Percentiles rank a stretch among this genome's conserved stretches.
These are phyloP conservation scores for Mormyrus iriodes DNA, from an alignment of 2,113 vertebrate species.

Conservation along the genomic window DNA sequence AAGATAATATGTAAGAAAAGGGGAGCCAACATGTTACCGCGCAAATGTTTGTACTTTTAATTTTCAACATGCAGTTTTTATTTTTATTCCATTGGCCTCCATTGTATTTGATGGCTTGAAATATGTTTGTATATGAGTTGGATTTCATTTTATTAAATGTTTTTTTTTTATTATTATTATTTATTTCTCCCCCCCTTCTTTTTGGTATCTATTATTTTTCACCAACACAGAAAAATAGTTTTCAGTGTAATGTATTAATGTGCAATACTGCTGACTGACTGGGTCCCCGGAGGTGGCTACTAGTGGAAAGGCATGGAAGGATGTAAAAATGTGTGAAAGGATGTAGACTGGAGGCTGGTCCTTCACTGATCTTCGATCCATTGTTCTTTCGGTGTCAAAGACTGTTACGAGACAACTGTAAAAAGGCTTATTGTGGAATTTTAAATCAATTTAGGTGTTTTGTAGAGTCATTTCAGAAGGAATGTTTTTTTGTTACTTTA, in stretches of 20 bases:
- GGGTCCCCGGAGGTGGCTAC: conserved; percentile 65
- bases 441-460: conserved; percentile 60
- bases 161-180: conserved; percentile 20
- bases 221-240: conserved; percentile 52
- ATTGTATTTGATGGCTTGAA: not conserved
- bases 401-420: conserved; percentile 33
- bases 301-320: conserved; percentile 41
- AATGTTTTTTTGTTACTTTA: conserved; percentile 59
- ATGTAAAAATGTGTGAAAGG: conserved; percentile 24
- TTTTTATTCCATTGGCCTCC: not conserved
- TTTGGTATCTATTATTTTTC: conserved; percentile 30
- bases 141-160: conserved; percentile 7
- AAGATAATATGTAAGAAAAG: not conserved
- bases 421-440: conserved; percentile 60
- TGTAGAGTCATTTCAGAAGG: conserved; percentile 65
- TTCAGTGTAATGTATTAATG: conserved; percentile 46
- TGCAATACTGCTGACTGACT: conserved; percentile 62
- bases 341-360: conserved; percentile 43
- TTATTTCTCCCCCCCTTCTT: not conserved
- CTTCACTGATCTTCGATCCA: conserved; percentile 63
- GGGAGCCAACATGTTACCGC: not conserved
- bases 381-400: conserved; percentile 60
- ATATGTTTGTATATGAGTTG: not conserved
- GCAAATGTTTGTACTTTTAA: not conserved
- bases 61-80: not conserved